phyloP scores from a whole-genome alignment of 2,113 vertebrate genomes.

The Semicossyphus pulcher region DNA sequence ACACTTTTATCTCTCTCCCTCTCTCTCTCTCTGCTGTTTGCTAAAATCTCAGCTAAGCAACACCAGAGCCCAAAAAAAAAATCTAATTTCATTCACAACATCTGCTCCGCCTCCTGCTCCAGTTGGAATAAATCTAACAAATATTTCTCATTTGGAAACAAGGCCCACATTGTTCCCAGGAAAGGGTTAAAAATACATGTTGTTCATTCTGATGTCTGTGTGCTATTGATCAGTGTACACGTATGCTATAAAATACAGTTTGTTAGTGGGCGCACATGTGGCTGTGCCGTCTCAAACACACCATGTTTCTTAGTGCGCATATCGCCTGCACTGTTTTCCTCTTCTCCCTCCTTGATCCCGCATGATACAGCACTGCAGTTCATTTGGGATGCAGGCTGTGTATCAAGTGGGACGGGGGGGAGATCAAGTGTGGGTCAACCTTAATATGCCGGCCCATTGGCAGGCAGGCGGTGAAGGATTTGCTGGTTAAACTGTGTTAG shows the following conservation, averaged over 20 bases:
- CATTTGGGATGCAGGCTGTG: constrained; percentile 25
- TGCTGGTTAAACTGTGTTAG: constrained; percentile 36
- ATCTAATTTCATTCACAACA: constrained; percentile 59
- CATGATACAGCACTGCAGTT: constrained; percentile 11
- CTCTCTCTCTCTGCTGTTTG: constrained; percentile 14
- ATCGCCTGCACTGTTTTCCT: constrained; percentile 14
- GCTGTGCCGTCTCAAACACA: constrained; percentile 8
- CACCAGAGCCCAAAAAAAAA: constrained; percentile 31
- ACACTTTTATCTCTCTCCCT: constrained; percentile 10
- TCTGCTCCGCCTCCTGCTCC: constrained; percentile 61
- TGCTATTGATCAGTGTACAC: background rate
- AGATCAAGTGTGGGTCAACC: constrained; percentile 51
- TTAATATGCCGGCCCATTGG: constrained; percentile 54
- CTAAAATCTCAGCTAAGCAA: constrained; percentile 25
- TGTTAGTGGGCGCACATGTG: background rate
- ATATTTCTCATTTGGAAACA: constrained; percentile 44
- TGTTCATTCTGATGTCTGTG: constrained; percentile 6
- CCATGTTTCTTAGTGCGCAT: background rate
- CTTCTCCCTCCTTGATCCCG: background rate
- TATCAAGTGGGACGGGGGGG: constrained; percentile 13
- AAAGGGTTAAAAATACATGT: background rate
- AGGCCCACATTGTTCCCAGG: constrained; percentile 3
- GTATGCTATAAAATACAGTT: background rate
- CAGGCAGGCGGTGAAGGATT: constrained; percentile 39
- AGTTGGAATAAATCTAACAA: constrained; percentile 56